phyloP scores from a whole-genome alignment of 92 coral and sea anemone genomes.

The Epizoanthus illoricatus region DNA sequence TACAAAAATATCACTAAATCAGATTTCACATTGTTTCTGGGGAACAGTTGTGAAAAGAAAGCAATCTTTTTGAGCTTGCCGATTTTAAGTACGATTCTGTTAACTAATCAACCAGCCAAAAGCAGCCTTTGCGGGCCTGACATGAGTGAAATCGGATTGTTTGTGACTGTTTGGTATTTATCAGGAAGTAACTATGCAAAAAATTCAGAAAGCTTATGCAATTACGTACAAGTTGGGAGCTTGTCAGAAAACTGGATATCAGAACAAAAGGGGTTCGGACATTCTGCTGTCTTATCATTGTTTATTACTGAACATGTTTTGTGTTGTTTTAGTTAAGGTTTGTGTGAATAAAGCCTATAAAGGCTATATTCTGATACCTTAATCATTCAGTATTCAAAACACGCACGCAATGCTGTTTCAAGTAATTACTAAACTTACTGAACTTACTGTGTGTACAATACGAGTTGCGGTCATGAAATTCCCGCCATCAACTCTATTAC shows the following conservation, averaged over 20 bases:
- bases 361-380: no score
- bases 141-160: conserved; percentile 5
- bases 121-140: not conserved
- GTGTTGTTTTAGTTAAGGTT: not conserved
- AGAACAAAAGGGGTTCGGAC: conserved; percentile 4
- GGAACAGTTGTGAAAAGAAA: no score
- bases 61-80: no score
- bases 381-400: no score
- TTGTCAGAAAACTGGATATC: conserved; percentile 1
- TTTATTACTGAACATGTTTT: not conserved
- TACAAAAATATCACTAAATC: no score
- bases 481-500: no score
- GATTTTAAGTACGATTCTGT: not conserved
- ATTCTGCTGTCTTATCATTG: not conserved
- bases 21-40: no score
- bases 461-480: no score
- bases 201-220: conserved; percentile 9
- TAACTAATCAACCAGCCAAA: not conserved
- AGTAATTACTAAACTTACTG: no score
- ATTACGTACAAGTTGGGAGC: not conserved
- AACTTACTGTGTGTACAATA: no score
- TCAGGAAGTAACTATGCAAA: not conserved
- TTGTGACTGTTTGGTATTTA: not conserved
- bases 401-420: no score
- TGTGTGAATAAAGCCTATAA: not conserved